These are phyloP conservation scores for Muschampia plurimacula DNA, from an alignment of 2,888 invertebrate species.

Conservation along the genomic window DNA sequence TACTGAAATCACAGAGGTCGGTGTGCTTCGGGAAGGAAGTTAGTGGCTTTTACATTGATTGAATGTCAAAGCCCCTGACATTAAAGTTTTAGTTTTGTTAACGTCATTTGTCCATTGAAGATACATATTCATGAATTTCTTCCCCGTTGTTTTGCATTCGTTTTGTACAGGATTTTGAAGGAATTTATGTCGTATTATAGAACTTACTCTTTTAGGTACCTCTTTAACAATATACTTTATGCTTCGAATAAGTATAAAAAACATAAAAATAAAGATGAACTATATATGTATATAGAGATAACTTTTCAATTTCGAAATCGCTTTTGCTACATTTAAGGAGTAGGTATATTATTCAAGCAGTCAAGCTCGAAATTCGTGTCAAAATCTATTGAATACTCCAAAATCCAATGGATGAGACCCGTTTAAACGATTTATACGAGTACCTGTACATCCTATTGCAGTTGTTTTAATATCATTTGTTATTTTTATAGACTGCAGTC, in stretches of 20 bases:
- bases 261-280: too few species aligned
- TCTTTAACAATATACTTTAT: too few species aligned
- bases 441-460: conserved; percentile 26
- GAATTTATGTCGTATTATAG: too few species aligned
- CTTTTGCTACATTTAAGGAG: neutral
- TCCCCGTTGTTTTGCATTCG: too few species aligned
- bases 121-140: too few species aligned
- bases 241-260: too few species aligned
- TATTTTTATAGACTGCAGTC: conserved; percentile 37
- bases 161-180: too few species aligned
- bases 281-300: too few species aligned
- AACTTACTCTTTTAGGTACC: too few species aligned
- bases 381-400: conserved; percentile 11
- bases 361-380: neutral
- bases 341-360: neutral
- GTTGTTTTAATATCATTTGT: conserved; percentile 32
- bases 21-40: neutral
- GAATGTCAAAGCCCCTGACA: neutral
- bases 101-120: too few species aligned
- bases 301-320: neutral
- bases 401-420: neutral
- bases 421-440: conserved; percentile 13
- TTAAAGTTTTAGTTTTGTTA: neutral
- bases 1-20: conserved; percentile 28
- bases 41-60: conserved; percentile 3